A percentile compares a stretch with the other conserved stretches of the same genome.
phyloP scores from a whole-genome alignment of 2,888 invertebrate species.

The Hesperia comma region DNA sequence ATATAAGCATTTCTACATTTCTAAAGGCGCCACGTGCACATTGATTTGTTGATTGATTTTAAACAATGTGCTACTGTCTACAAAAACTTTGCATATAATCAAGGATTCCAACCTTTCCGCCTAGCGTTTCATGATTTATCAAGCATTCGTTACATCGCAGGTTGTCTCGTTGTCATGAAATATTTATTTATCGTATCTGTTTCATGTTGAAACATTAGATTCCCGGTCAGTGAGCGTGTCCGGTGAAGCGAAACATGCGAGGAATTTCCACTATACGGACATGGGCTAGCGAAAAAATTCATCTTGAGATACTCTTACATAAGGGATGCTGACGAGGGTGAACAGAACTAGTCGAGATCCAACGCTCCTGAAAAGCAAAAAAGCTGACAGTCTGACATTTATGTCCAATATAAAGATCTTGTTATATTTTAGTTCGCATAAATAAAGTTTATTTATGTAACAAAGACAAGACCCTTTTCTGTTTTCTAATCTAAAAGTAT shows the following conservation, averaged over 20 bases:
- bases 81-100: conserved; percentile 40
- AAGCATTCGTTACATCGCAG: conserved; percentile 39
- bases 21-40: no score
- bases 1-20: no score
- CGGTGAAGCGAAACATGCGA: conserved; percentile 55
- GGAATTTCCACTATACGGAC: conserved; percentile 69
- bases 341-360: conserved; percentile 16
- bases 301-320: conserved; percentile 47
- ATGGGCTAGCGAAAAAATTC: conserved; percentile 57
- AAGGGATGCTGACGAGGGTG: conserved; percentile 38
- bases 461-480: no score
- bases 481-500: no score
- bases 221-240: conserved; percentile 58
- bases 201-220: conserved; percentile 58
- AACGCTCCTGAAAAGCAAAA: conserved; percentile 22
- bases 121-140: conserved; percentile 46
- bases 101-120: conserved; percentile 31
- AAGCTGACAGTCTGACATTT: conserved; percentile 26
- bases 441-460: no score
- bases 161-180: conserved; percentile 46
- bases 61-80: background rate
- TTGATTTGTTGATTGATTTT: no score
- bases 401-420: conserved; percentile 4
- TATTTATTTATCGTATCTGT: conserved; percentile 61
- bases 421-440: conserved; percentile 5